These are phyloP conservation scores for Todus mexicanus DNA, from an alignment of 2,797 vertebrate species.

Conservation along the genomic window DNA sequence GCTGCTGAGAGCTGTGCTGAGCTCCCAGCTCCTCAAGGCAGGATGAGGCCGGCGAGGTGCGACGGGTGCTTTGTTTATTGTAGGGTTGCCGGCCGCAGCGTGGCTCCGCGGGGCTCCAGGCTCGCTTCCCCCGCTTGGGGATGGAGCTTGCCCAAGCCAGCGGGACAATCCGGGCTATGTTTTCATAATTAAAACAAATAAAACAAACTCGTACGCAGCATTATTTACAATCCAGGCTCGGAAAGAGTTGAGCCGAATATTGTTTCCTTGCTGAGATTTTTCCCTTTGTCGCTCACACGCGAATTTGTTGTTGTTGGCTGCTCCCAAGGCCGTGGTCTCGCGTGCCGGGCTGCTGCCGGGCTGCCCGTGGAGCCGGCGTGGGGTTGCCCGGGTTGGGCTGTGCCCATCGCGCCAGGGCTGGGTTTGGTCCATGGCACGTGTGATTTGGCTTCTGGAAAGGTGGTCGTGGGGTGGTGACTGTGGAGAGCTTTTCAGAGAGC, in stretches of 20 bases:
- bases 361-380: background rate
- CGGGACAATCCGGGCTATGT: conserved; percentile 28
- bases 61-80: background rate
- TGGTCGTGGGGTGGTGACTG: rapidly evolving
- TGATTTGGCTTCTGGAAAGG: background rate
- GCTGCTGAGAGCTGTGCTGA: background rate
- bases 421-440: rapidly evolving
- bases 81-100: background rate
- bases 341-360: conserved; percentile 13
- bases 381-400: background rate
- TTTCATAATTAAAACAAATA: conserved; percentile 43
- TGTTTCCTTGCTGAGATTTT: conserved; percentile 26
- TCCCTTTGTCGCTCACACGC: conserved; percentile 23
- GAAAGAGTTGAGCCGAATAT: conserved; percentile 16
- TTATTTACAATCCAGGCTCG: background rate
- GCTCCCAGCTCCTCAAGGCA: background rate
- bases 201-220: background rate
- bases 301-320: conserved; percentile 60
- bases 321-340: background rate
- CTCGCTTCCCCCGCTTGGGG: background rate
- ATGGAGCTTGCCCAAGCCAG: background rate
- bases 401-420: rapidly evolving
- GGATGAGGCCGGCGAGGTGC: background rate
- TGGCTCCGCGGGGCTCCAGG: background rate
- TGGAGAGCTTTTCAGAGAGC: background rate